Base-by-base conservation (phyloP, 2,113 vertebrate genomes). In the Hyla sarda region DNA sequence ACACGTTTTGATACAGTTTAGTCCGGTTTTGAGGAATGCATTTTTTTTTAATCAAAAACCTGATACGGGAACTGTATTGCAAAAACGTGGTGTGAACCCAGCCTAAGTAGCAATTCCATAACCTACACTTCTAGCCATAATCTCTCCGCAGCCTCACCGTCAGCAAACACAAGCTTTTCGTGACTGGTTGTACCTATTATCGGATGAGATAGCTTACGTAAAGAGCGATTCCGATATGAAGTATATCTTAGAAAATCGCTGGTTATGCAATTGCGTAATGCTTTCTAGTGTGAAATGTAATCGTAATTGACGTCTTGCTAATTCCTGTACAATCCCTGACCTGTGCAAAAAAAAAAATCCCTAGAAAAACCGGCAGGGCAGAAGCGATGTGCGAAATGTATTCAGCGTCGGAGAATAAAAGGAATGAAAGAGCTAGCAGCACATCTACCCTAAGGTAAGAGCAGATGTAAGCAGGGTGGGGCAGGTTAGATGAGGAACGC, bases 381-480 rank as follows among this genome's bases (percentile, higher is more conserved):
- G n/a, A 30, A 30, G 25, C 19, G 14, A 75, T 25, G 8, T 4
- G 21, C 2, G 1, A 48, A 16, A 47, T 2, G 47, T 19, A 28
- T 16, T 75, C 11, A 45, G 41, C 21, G 8, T 45, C n/a, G 41
- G 71, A 45, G 71, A 12, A n/a, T 23, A 25, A n/a, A 10, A 75
- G n/a, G 72, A 48, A 48, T 75, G n/a, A 25, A 28, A 10, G 1
- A 75, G 72, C 52, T 32, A 14, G 69, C 25, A 78, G 74, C 9
- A 56, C 32, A n/a, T 34, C 14, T 50, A n/a, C 37, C 75, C 45
- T 30, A 14, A 69, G 47, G 84, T 72, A 58, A 71, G 17, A 71
- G 41, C 48, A 69, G 75, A 85, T 48, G 75, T 69, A 45, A 23
- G 12, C 32, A 69, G 75, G 84, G 84, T 86, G 84, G 75, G 84